Evolutionary conservation across 2,113 vertebrate species (phyloP), one percentile per base, ranked within the genome.

Genomic region (Ardeotis arabs): DNA sequence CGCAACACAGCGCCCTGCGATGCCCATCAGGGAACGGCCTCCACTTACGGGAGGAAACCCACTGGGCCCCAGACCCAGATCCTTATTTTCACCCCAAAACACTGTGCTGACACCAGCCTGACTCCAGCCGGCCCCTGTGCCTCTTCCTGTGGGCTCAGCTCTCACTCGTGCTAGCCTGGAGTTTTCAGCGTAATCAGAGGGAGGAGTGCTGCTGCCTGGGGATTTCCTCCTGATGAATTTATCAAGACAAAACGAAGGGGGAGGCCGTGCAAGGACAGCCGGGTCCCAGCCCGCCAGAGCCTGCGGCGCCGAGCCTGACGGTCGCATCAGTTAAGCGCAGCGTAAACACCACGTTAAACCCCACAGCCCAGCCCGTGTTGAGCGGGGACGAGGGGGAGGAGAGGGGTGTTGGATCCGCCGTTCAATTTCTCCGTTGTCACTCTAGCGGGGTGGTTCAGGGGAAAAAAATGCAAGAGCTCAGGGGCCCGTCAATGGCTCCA

Each of bases 11-110:
- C 0, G 3, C 35, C 64, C 23, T 8, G n/a, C 21, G 14, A 2
- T 0, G 23, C 31, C 45, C 6, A 1, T 2, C 45, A 13, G 45
- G 28, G 60, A 58, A 23, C 5, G 3, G 27, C 21, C 41, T 14
- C 56, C 44, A 2, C 44, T 9, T 24, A 1, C 1, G 20, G 69
- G 45, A 14, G 28, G 13, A 55, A 67, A 44, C 47, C 8, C n/a
- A 13, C 33, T 1, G 1, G 68, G 23, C 47, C 2, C 33, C 33
- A 35, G 35, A 7, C 76, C 21, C 33, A 10, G 12, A 7, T 4
- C 18, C 1, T 1, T 8, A 4, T 18, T 60, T 82, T 62, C 8
- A 31, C 14, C 72, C 84, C 44, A 7, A 24, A 56, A 8, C 44
- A 33, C 37, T 3, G 3, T 44, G 39, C 64, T 47, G 5, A 28